Conservation (phyloP, 1,140 invertebrate species). For the Yoshiicerus persimilis region DNA sequence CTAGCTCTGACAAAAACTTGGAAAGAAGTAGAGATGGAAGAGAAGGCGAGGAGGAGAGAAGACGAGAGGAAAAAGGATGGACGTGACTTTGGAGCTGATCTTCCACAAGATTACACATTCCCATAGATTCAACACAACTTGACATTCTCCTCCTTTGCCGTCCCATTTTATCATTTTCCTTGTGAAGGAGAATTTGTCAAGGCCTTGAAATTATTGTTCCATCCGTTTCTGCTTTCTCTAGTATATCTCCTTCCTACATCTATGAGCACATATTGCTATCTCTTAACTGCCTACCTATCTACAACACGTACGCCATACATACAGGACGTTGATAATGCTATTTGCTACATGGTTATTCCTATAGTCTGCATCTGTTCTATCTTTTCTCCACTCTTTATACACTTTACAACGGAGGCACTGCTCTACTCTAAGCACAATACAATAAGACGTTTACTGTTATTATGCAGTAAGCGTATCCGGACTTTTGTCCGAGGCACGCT, state of each 20-base stretch:
- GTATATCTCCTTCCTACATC: not conserved
- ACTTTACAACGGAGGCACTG: not conserved
- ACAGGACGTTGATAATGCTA: not conserved
- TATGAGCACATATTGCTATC: not conserved
- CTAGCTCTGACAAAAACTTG: not conserved
- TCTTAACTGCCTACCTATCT: not conserved
- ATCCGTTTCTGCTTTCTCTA: not conserved
- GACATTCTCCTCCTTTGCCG: conserved; percentile 14
- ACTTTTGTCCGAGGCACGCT: not conserved
- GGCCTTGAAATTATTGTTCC: not conserved
- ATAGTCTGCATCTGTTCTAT: not conserved
- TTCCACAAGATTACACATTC: conserved; percentile 24
- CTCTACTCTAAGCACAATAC: not conserved
- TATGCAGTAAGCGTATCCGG: not conserved
- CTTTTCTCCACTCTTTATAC: not conserved
- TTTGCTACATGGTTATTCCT: not conserved
- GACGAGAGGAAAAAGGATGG: not conserved
- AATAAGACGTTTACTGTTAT: not conserved
- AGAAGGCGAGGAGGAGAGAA: conserved; percentile 7
- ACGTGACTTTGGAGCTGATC: conserved; percentile 32
- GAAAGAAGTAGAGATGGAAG: not conserved
- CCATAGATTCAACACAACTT: conserved; percentile 24
- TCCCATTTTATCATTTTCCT: conserved; percentile 8
- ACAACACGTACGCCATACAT: not conserved
- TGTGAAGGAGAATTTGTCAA: conserved; percentile 3